These are phyloP conservation scores for Bombyx mori DNA, from an alignment of 1,140 invertebrate species.

Conservation along the genomic window DNA sequence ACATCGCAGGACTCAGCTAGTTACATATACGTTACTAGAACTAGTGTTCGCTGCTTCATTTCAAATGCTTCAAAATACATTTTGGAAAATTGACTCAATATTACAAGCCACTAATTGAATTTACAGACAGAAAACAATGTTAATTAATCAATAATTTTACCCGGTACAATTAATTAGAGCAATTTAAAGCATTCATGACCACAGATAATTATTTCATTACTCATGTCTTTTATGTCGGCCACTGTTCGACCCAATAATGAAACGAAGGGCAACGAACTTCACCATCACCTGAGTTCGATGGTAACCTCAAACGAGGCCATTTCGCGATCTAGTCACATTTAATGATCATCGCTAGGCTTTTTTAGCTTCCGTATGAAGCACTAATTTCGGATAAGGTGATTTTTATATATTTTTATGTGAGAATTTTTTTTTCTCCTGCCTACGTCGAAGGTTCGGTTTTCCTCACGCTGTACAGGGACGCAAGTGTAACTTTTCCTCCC, in stretches of 20 bases:
- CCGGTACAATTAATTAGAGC: too few species aligned
- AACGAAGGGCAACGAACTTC: conserved; percentile 5
- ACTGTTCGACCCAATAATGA: not conserved
- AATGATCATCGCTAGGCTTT: not conserved
- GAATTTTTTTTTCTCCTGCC: not conserved
- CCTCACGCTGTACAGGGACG: too few species aligned
- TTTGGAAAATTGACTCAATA: too few species aligned
- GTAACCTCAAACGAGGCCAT: conserved; percentile 8
- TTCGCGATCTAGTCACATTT: conserved; percentile 4
- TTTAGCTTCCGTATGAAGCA: not conserved
- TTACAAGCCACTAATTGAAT: too few species aligned
- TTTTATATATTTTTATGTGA: not conserved
- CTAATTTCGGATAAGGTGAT: not conserved
- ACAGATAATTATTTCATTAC: not conserved
- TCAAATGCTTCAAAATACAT: too few species aligned
- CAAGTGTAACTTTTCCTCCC: too few species aligned
- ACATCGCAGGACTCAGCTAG: too few species aligned
- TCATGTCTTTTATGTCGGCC: conserved; percentile 1
- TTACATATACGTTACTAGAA: too few species aligned
- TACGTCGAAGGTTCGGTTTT: not conserved
- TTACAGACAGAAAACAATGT: too few species aligned
- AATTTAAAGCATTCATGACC: too few species aligned
- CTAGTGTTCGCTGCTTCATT: too few species aligned
- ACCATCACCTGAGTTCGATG: conserved; percentile 1
- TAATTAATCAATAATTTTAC: too few species aligned